Conservation (phyloP, 2,888 invertebrate species). For the Urechis unicinctus region DNA sequence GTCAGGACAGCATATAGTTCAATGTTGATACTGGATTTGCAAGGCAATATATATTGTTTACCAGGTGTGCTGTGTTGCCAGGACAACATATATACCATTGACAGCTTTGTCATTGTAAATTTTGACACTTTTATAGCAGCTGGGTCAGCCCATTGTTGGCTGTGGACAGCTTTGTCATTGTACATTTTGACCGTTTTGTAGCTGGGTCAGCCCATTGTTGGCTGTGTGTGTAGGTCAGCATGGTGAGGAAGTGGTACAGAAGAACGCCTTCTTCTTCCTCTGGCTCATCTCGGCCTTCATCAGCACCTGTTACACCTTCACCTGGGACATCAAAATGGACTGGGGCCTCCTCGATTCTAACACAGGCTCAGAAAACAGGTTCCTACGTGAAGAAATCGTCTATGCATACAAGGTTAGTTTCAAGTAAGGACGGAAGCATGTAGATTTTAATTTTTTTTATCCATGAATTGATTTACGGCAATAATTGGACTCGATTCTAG, state of each 20-base stretch:
- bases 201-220: too few relatives aligned
- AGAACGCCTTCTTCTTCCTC: conserved; percentile 53
- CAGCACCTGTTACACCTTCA: conserved; percentile 89
- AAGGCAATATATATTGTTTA: background rate
- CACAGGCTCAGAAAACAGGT: conserved; percentile 69
- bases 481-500: background rate
- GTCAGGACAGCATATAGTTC: background rate
- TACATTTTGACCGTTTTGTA: background rate
- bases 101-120: too few relatives aligned
- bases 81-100: too few relatives aligned
- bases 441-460: too few relatives aligned
- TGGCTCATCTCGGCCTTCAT: conserved; percentile 75
- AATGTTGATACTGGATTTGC: background rate
- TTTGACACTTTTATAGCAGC: too few relatives aligned
- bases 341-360: conserved; percentile 93
- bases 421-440: background rate
- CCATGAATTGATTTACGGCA: too few relatives aligned
- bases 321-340: conserved; percentile 99
- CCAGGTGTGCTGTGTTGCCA: too few relatives aligned
- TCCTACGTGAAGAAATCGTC: conserved; percentile 89
- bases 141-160: too few relatives aligned
- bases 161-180: background rate
- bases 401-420: conserved; percentile 79
- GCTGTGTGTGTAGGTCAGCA: conserved; percentile 4
- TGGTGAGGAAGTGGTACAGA: conserved; percentile 24